Evolutionary conservation across 2,888 invertebrate species (phyloP), one percentile per base, ranked within the genome.

Genomic region (Acanthosepion esculentum): DNA sequence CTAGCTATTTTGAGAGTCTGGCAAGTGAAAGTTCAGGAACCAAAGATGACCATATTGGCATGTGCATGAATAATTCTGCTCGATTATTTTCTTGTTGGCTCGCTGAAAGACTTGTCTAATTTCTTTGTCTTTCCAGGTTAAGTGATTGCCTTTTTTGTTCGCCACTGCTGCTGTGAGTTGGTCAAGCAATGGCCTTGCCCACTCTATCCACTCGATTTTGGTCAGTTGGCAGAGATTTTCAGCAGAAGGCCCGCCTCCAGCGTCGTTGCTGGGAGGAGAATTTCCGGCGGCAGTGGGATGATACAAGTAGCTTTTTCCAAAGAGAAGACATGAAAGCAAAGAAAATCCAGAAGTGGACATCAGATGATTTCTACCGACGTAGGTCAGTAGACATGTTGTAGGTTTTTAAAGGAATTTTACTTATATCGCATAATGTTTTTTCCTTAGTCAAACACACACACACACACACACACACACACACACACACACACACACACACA

Each of bases 271-370:
- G 96, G 91, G 97, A 97, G 94, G 95, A 96, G 92, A 96, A 97
- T 94, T 97, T 97, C 94, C 95, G 97, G 48, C 96, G 97, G 48
- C 96, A 96, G 95, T 97, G 97, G 97, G 94, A 96, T 48, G 96
- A 96, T 48, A 96, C 96, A 53, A 96, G 97, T 48, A 96, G 96
- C 91, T 97, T 97, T 95, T 97, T 97, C 95, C 95, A 96, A 55
- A 96, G 96, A 95, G 96, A 96, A 94, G 96, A 97, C 95, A 96
- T 97, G 10, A 96, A 96, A 50, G 96, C 97, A 93, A 96, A 96
- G 20, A 97, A 97, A 95, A 96, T 97, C 94, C 95, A 96, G 78
- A 95, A 96, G n/a, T 97, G 97, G 97, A 97, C 97, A 55, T 97
- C 97, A 33, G 96, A 96, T 12, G 95, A 96, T 53, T 96, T 96